Conservation (phyloP, 2,113 vertebrate genomes). For the Reinhardtius hippoglossoides region DNA sequence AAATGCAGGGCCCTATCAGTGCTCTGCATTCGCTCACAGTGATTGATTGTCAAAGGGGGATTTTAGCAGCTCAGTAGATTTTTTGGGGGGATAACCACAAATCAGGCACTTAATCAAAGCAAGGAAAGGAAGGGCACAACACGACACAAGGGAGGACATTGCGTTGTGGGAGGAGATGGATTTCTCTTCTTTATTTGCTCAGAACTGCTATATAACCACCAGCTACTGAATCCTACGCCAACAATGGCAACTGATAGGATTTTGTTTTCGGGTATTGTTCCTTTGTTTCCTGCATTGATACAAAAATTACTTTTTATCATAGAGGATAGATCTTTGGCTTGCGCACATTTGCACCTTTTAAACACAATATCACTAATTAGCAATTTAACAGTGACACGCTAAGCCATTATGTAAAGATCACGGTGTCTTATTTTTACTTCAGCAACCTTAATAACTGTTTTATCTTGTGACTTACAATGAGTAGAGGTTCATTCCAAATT, state of each 20-base stretch:
- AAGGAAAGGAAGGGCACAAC: conserved; percentile 14
- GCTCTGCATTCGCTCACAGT: conserved; percentile 50
- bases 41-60: conserved; percentile 54
- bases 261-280: conserved; percentile 30
- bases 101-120: conserved; percentile 63
- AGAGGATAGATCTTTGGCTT: conserved; percentile 1
- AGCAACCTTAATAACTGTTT: conserved; percentile 42
- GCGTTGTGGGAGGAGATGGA: conserved; percentile 38
- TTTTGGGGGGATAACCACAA: conserved; percentile 39
- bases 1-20: conserved; percentile 43
- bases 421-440: conserved; percentile 43
- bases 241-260: conserved; percentile 36
- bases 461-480: conserved; percentile 34
- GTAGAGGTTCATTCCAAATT: conserved; percentile 32
- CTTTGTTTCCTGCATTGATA: conserved; percentile 20
- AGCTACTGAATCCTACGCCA: conserved; percentile 23
- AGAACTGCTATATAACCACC: conserved; percentile 18
- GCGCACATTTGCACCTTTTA: neutral
- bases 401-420: conserved; percentile 51
- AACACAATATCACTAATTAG: conserved; percentile 49
- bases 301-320: neutral
- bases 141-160: conserved; percentile 23
- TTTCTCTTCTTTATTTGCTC: conserved; percentile 43
- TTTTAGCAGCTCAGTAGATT: conserved; percentile 59
- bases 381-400: conserved; percentile 36